Base-by-base conservation (phyloP, 2,888 invertebrate genomes). In the Diploptera punctata region DNA sequence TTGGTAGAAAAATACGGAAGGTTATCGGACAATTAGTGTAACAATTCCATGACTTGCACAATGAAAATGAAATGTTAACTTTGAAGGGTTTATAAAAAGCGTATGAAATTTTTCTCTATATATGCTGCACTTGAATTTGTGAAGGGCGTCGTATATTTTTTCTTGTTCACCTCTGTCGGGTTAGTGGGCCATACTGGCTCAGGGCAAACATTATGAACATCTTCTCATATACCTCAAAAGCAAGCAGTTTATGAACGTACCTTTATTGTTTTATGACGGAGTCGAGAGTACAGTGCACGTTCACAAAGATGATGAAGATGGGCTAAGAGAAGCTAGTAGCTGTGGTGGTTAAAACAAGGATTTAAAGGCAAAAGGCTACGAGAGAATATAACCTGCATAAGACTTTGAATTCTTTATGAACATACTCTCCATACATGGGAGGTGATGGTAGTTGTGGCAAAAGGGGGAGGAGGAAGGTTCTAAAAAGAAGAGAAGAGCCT, bases 231-330 rank as follows among this genome's bases (percentile, higher is more conserved):
- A 26, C 65, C 65, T 47, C 65, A 18, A 65, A 65, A 65, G 47
- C 44, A 43, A 43, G 26, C 29, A 65, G 44, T 65, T 65, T 65
- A 65, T 65, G 65, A 65, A 65, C 47, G 29, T 44, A 47, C 65
- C 65, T 65, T 65, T 65, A 65, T 65, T 65, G 65, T 65, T 65
- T 65, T 65, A 65, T 65, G 65, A 65, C 65, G 65, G 26, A 47
- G 47, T 65, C 47, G 65, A 65, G 65, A 65, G 44, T 65, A 47
- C 47, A 65, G 65, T 26, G 47, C 44, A 65, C 65, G 65, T 47
- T 65, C 65, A 38, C 43, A 65, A 65, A 65, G 44, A 65, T 65
- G 65, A 65, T 65, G 65, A 65, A 65, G 47, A 65, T 47, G 65
- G 65, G 65, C 47, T 65, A 43, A 13, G 65, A 65, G 57, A 57